Evolutionary conservation across 2,113 vertebrate species (phyloP), one percentile per base, ranked within the genome.

Genomic region (Motacilla alba): DNA sequence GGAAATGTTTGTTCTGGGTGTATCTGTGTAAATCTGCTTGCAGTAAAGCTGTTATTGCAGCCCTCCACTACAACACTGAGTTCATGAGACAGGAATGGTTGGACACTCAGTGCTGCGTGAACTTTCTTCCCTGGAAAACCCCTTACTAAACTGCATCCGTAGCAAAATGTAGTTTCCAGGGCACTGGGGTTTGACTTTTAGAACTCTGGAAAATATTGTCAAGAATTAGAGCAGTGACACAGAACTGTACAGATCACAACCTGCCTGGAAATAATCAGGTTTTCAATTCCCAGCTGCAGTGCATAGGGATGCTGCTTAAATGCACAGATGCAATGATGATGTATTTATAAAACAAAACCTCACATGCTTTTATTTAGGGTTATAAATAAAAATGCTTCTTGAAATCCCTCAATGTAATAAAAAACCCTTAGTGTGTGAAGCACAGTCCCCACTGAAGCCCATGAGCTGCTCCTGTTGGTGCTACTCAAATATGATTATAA

Each of bases 1-100:
- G 96, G 96, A 97, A 97, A 96, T 97, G 90, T 97, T 96, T 97
- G 90, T 76, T 96, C 89, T 87, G 96, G 92, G 95, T 95, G 95
- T 96, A 96, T 97, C 95, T 89, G 86, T 90, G 87, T 93, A 93
- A 97, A 89, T 90, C 90, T 94, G 90, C 81, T 88, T 52, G 50
- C 90, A 92, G 83, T 63, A 94, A 86, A 90, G 81, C 89, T 83
- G 78, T 95, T 93, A 93, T 55, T 95, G 94, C 66, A 92, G 90
- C 30, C 59, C 20, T 79, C 44, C 27, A 23, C 67, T 56, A 73
- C 27, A 64, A 46, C 83, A 33, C 44, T 43, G 81, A 90, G 87
- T 35, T 96, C 30, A 56, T 0, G 15, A 66, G 77, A 64, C 55
- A 73, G 66, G 74, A 94, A 76, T 15, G 18, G 73, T 3, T 53